These are phyloP conservation scores for Sebastes matsubarae DNA, from an alignment of 2,797 vertebrate genomes.

Conservation along the genomic window DNA sequence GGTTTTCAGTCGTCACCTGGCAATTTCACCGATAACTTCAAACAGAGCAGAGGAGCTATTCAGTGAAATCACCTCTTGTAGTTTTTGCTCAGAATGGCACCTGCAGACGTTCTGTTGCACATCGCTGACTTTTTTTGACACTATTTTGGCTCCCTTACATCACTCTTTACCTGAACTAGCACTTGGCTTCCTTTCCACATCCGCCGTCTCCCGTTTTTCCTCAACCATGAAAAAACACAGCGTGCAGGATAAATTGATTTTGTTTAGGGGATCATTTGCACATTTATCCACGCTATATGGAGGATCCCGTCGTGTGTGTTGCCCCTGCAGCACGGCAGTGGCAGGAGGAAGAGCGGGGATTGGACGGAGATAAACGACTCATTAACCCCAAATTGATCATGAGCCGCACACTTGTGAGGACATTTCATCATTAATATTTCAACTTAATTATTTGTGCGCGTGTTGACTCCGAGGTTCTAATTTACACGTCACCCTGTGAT, in stretches of 20 bases:
- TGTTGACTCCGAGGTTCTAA: constrained; percentile 79
- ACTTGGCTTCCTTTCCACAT: constrained; percentile 17
- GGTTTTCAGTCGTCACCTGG: constrained; percentile 1
- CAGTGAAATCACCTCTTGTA: constrained; percentile 2
- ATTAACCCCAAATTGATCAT: constrained; percentile 83
- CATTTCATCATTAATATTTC: constrained; percentile 83
- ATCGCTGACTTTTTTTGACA: neutral
- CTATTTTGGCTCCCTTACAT: constrained; percentile 9
- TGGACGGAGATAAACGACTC: constrained; percentile 80
- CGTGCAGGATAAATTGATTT: constrained; percentile 68
- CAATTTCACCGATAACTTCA: constrained; percentile 28
- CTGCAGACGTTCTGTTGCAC: constrained; percentile 3
- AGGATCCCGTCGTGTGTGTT: constrained; percentile 40
- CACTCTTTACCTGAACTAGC: neutral
- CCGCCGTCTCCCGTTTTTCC: constrained; percentile 16
- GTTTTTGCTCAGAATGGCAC: constrained; percentile 4
- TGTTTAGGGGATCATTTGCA: constrained; percentile 75
- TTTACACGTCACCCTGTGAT: constrained; percentile 77
- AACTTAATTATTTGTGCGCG: constrained; percentile 80
- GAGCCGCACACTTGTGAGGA: constrained; percentile 72
- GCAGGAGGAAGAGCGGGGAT: constrained; percentile 60
- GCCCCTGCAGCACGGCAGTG: constrained; percentile 30
- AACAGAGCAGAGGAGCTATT: constrained; percentile 14
- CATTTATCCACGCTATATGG: constrained; percentile 57
- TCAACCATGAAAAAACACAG: constrained; percentile 32